A percentile compares a stretch with the other conserved stretches of the same genome.
Evolutionary conservation across 2,113 vertebrate species (phyloP).

Genomic region (Oriolus oriolus): DNA sequence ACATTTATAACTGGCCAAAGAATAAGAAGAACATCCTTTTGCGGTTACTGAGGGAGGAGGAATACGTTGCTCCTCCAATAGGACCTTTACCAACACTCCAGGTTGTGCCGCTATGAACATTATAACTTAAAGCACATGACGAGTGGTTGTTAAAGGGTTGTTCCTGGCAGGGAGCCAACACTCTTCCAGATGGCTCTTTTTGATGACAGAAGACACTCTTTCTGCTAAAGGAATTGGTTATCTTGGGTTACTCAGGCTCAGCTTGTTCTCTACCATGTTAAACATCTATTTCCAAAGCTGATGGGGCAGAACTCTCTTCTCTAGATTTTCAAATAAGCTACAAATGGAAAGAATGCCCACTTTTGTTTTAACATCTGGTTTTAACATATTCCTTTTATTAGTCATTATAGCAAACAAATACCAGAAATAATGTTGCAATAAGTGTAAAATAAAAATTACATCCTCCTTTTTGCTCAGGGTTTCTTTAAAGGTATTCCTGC

Average conservation of each 20-base stretch:
- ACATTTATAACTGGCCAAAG: conserved; percentile 86
- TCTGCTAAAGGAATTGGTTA: conserved; percentile 42
- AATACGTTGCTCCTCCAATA: conserved; percentile 79
- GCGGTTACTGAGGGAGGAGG: conserved; percentile 87
- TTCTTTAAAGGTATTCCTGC: conserved; percentile 36
- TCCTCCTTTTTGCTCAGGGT: not conserved
- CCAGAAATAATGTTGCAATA: not conserved
- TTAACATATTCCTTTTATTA: not conserved
- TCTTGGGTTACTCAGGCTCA: conserved; percentile 37
- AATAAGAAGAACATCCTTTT: conserved; percentile 87
- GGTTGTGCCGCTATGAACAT: conserved; percentile 74
- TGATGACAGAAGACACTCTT: conserved; percentile 42
- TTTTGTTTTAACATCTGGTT: conserved; percentile 30
- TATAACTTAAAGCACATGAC: not conserved
- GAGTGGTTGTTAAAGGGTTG: not conserved
- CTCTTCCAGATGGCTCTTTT: conserved; percentile 9
- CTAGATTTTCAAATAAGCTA: not conserved
- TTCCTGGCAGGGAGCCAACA: not conserved
- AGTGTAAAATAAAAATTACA: conserved; percentile 25
- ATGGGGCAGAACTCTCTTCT: conserved; percentile 9
- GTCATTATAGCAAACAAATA: not conserved
- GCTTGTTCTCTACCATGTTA: conserved; percentile 46
- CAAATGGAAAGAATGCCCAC: conserved; percentile 3
- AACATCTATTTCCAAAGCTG: conserved; percentile 36
- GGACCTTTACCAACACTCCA: conserved; percentile 83